Evolutionary conservation across 1,140 invertebrate species (phyloP).

Genomic region (Drosophila arawakana): DNA sequence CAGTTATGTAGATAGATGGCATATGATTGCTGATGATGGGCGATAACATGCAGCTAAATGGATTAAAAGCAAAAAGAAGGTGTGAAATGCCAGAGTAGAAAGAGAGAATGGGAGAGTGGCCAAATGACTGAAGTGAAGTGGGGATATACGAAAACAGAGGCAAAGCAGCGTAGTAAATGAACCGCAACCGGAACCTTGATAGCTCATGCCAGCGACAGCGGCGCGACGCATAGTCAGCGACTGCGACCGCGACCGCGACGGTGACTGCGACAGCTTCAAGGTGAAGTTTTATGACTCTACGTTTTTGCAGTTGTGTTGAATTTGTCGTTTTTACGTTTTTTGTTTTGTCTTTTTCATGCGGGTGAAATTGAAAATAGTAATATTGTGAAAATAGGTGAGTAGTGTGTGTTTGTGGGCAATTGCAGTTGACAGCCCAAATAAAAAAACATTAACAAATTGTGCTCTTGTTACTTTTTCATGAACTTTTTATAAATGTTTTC

Average conservation of each 20-base stretch:
- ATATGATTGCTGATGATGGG: constrained; percentile 58
- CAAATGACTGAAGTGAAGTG: background rate
- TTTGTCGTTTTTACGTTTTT: constrained; percentile 15
- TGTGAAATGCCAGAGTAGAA: constrained; percentile 29
- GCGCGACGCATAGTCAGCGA: background rate
- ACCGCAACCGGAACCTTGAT: constrained; percentile 69
- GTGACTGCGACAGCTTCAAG: constrained; percentile 53
- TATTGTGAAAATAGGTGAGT: constrained; percentile 38
- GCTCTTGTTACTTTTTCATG: constrained; percentile 42
- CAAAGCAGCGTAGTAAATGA: constrained; percentile 55
- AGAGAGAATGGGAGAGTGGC: constrained; percentile 8
- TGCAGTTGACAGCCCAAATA: constrained; percentile 24
- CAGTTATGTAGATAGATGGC: constrained; percentile 62
- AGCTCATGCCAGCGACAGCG: constrained; percentile 27
- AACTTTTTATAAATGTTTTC: constrained; percentile 33
- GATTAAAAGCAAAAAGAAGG: constrained; percentile 63
- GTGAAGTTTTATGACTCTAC: constrained; percentile 65
- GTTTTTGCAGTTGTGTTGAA: constrained; percentile 2
- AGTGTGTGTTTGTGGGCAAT: constrained; percentile 14
- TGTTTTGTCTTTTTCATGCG: constrained; percentile 48
- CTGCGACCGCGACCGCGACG: constrained; percentile 24
- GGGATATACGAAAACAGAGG: constrained; percentile 32
- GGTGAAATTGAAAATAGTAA: constrained; percentile 66
- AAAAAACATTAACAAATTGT: constrained; percentile 42
- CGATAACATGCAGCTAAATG: constrained; percentile 77